phyloP scores from a whole-genome alignment of 30 jellyfish, hydroid and myxozoan species.

The Aurelia sp. region DNA sequence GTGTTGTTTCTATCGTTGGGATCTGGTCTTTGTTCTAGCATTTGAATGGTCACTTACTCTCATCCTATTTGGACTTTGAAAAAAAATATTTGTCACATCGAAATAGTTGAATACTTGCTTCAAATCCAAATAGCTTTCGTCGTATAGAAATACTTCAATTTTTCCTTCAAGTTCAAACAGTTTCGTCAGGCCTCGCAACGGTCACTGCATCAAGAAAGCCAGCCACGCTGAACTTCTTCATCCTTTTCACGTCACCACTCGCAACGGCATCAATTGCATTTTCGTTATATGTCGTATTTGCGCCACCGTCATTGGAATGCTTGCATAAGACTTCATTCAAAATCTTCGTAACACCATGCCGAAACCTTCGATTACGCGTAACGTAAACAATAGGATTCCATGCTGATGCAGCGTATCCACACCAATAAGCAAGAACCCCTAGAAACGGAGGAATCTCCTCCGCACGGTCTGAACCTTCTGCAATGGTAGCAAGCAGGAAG shows the following conservation, averaged over 20 bases:
- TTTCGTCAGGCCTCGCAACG: neutral
- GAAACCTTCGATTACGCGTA: conserved; percentile 53
- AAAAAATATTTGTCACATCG: too few species aligned
- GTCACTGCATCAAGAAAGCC: neutral
- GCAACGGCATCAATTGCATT: neutral
- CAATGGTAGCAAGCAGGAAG: conserved; percentile 32
- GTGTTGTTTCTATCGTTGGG: too few species aligned
- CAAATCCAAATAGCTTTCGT: neutral
- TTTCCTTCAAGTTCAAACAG: neutral
- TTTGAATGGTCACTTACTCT: too few species aligned
- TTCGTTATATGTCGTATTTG: neutral
- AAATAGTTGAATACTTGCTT: neutral
- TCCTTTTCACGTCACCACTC: neutral
- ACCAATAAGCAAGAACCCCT: conserved; percentile 79
- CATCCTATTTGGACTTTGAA: too few species aligned
- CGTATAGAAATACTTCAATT: too few species aligned
- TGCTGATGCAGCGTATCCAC: conserved; percentile 68
- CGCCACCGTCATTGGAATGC: neutral
- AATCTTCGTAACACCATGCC: conserved; percentile 28
- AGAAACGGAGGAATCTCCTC: conserved; percentile 56
- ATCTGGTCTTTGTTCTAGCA: too few species aligned
- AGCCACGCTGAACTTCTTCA: neutral
- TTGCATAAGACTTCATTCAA: conserved; percentile 15
- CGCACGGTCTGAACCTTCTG: conserved; percentile 17
- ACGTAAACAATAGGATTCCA: conserved; percentile 70